These are phyloP conservation scores for Chelonus insularis DNA, from an alignment of 1,140 invertebrate species.

Conservation along the genomic window DNA sequence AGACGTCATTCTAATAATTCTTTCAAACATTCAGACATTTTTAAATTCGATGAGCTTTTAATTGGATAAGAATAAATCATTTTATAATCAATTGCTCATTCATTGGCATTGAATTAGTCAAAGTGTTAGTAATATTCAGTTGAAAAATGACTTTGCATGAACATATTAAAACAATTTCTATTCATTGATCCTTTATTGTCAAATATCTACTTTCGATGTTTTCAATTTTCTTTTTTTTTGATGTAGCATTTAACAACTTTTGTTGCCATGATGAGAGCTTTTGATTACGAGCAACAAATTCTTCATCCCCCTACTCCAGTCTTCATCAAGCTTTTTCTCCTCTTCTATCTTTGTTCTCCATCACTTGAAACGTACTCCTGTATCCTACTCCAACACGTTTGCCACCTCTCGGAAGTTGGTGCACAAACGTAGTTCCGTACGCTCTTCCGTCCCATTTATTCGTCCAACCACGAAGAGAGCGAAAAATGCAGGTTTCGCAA, in stretches of 20 bases:
- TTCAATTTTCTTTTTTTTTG: too few species aligned
- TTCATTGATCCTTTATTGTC: too few species aligned
- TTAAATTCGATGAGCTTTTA: too few species aligned
- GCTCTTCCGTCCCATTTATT: conserved; percentile 26
- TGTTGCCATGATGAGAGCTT: conserved; percentile 1
- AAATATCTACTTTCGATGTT: too few species aligned
- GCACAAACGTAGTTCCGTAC: conserved; percentile 15
- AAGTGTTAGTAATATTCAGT: too few species aligned
- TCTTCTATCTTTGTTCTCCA: not conserved
- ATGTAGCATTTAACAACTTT: not conserved
- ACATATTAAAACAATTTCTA: too few species aligned
- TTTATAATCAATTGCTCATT: too few species aligned
- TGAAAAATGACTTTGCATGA: too few species aligned
- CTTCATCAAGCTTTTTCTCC: not conserved
- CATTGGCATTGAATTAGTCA: too few species aligned
- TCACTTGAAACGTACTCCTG: not conserved
- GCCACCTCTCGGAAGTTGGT: conserved; percentile 15
- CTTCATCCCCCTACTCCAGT: not conserved
- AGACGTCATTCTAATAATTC: too few species aligned
- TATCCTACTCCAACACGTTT: not conserved
- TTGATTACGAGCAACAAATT: conserved; percentile 16
- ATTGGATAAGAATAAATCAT: too few species aligned
- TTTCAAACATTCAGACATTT: too few species aligned
- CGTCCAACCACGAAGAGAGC: not conserved
- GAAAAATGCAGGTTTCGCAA: conserved; percentile 4